Base-by-base conservation (phyloP, 2,797 vertebrate genomes). In the Amniataba percoides region DNA sequence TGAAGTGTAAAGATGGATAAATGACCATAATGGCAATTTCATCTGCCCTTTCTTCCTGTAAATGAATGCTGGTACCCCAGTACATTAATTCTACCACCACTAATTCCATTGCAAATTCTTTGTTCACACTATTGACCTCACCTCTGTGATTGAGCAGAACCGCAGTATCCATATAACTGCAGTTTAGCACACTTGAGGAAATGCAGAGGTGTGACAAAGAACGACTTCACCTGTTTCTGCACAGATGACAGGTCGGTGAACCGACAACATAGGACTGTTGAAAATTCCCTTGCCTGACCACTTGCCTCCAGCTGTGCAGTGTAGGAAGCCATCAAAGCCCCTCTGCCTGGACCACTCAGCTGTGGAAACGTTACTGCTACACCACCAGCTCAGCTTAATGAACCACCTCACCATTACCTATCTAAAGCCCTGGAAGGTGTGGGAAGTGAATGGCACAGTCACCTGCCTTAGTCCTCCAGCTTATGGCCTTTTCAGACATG, bases 371-470 rank as follows among this genome's bases (percentile, higher is more conserved):
- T 83, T 87, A 69, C 85, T 68, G 82, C 84, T 71, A 25, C 71
- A 80, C 67, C 65, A 72, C 74, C 77, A 71, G 76, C 85, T 85
- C 67, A 53, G 78, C 74, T 77, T 90, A 90, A 91, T 87, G 90
- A 93, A 85, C 81, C 83, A 64, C 56, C 77, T 74, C 76, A 21
- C 63, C 80, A 66, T 85, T 86, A 81, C 69, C 75, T 70, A 21
- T 81, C 78, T 45, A 80, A 68, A 71, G 76, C 71, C 78, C 63
- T 21, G 43, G 7, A 72, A 58, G 52, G 60, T 80, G 58, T 56
- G 74, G 52, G 60, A 84, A 72, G 46, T 9, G 55, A 74, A 74
- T 53, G 36, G 42, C 40, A 51, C 57, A 68, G 11, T 63, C 58
- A 36, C 23, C 27, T 78, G 59, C 53, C 67, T 68, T 72, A 11